Percentiles rank a stretch among this genome's conserved stretches.
Conservation (phyloP, 2,113 vertebrate genomes). For the Hepsetus odoe region DNA sequence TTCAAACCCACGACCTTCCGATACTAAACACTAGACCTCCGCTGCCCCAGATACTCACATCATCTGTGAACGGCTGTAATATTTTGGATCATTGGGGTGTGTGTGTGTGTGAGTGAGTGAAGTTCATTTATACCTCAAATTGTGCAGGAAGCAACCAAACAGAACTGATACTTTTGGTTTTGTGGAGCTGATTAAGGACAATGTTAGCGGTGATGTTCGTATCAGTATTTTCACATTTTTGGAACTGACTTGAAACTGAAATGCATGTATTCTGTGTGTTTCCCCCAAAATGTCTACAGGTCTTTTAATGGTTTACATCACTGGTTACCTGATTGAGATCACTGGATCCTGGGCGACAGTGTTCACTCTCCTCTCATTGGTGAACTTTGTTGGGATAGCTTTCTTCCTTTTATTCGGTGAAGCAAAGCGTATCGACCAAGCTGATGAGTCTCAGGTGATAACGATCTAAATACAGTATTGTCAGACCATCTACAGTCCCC, state of each 20-base stretch:
- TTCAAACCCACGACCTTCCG: no score
- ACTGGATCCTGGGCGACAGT: slow-evolving; percentile 81
- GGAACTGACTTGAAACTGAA: neutral
- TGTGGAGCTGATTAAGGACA: no score
- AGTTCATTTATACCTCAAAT: neutral
- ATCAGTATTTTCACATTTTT: no score
- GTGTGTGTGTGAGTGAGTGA: no score
- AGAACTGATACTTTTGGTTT: no score
- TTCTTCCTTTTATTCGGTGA: slow-evolving; percentile 84
- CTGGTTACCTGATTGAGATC: slow-evolving; percentile 85
- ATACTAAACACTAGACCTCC: no score
- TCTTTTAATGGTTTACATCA: slow-evolving; percentile 82
- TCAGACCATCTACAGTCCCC: no score
- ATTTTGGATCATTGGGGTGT: no score
- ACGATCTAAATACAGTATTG: slow-evolving; percentile 8
- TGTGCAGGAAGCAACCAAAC: no score
- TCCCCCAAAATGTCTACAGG: slow-evolving; percentile 61
- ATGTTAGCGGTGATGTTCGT: no score
- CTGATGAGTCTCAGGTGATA: slow-evolving; percentile 27
- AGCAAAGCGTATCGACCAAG: slow-evolving; percentile 79
- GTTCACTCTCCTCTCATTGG: slow-evolving; percentile 79
- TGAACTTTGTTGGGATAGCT: slow-evolving; percentile 81
- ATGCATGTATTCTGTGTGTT: neutral
- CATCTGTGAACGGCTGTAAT: no score
- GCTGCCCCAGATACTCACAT: no score